Base-by-base conservation (phyloP, 2,113 vertebrate species). In the Hypanus sabinus region DNA sequence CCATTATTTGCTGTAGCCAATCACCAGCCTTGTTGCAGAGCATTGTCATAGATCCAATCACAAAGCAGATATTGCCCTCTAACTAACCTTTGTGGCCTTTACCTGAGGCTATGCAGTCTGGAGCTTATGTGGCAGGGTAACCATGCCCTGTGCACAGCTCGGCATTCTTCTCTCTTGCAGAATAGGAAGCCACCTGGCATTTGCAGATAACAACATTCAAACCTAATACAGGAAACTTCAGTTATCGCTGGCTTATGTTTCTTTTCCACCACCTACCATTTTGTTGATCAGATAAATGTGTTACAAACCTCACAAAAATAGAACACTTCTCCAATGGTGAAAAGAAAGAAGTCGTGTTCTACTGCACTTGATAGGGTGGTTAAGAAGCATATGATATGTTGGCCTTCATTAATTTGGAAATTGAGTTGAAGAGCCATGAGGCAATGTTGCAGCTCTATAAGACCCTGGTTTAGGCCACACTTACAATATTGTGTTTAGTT, bases 181-280 rank as follows among this genome's bases (percentile, higher is more conserved):
- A 73, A 93, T 10, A 75, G 68, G 70, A 93, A 73, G 68, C 68
- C 68, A 30, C 36, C 60, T 90, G 68, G 65, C 90, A 27, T 24
- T 55, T 55, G 11, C 91, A 93, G 68, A 93, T 71, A 93, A 38
- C 68, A 73, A 30, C 24, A 12, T 73, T n/a, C 27, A 27, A 93
- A 93, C 68, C 91, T 46, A 70, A 55, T 73, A 30, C 91, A 93
- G 91, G 91, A 93, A 93, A 71, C 12, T 46, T 90, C 85, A 3
- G 57, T 65, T 62, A 90, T 16, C 30, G 33, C 36, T 71, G 38
- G 68, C 20, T 73, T 38, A 73, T 75, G 38, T 70, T 14, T 38
- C 68, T 55, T 30, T 93, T 36, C 22, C 70, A 12, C 11, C 65
- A 92, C n/a, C 65, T 73, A 36, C 12, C 65, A 71, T 4, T 36